phyloP scores from a whole-genome alignment of 2,797 vertebrate species.

The Scleropages formosus region DNA sequence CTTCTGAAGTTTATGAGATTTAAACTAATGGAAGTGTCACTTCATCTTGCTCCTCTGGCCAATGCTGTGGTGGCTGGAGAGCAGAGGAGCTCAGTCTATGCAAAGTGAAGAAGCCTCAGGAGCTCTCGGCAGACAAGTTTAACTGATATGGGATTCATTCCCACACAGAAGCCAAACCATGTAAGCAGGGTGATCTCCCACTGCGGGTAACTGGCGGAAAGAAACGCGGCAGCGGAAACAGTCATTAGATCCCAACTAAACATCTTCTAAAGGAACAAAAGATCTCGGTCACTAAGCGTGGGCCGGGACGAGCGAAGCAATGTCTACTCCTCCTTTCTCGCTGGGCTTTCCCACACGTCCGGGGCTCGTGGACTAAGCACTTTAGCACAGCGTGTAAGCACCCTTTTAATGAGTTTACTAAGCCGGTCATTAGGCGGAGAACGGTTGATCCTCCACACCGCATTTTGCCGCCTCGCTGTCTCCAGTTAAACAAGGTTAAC shows the following conservation, averaged over 20 bases:
- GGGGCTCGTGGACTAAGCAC: not conserved
- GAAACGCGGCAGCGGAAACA: not conserved
- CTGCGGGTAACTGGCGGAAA: not conserved
- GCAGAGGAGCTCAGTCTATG: constrained; percentile 15
- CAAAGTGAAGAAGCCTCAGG: constrained; percentile 12
- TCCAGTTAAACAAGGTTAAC: constrained; percentile 48
- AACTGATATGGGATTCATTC: not conserved
- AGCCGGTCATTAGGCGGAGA: constrained; percentile 60
- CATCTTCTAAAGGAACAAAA: not conserved
- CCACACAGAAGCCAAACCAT: not conserved
- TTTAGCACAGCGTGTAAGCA: not conserved
- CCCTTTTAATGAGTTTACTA: constrained; percentile 37
- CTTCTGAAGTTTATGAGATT: no score
- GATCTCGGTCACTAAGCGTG: no score
- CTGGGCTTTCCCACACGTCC: no score
- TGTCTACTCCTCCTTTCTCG: no score
- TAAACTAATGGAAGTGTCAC: no score
- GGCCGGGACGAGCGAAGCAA: no score
- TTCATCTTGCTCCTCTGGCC: constrained; percentile 43
- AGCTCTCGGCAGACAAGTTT: not conserved
- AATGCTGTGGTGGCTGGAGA: not conserved
- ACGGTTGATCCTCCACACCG: constrained; percentile 33
- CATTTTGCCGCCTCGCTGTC: constrained; percentile 55
- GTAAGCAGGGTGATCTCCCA: not conserved
- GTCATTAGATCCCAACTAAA: not conserved